Evolutionary conservation across 2,797 vertebrate genomes (phyloP), one percentile per base, ranked within the genome.

Genomic region (Coregonus ussuriensis): DNA sequence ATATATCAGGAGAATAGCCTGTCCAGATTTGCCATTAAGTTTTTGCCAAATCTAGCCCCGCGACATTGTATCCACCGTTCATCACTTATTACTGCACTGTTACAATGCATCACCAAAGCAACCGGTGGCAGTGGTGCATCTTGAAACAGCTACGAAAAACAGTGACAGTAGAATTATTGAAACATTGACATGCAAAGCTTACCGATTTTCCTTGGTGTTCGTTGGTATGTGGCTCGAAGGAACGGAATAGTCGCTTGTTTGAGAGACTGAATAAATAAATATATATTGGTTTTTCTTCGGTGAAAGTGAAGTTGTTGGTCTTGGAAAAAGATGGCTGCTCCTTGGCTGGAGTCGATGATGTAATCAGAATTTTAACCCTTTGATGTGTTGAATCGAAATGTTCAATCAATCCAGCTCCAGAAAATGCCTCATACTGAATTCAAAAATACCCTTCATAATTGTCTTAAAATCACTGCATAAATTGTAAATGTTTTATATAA

Each of bases 241-340:
- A 35, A 67, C 2, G 14, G 14, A 16, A 33, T 6, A 1, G 29
- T 67, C 78, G 77, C 70, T 13, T 31, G 6, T 33, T 72, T 4
- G 41, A 21, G 31, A 62, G 56, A 59, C 52, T 73, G 11, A 47
- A 47, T 59, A 3, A 53, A 2, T 70, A 31, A 72, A n/a, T 74
- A 51, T 56, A 41, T 74, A 59, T 74, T 72, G 72, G 62, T 67
- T 74, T 80, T 76, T 67, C 73, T 63, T 68, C 72, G 18, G 68
- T 74, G 76, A 77, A 74, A 79, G 9, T 59, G 66, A 81, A 81
- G 66, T 81, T 83, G 75, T 81, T 77, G 75, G 41, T 78, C 76
- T 77, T 75, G 18, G 68, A 71, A 74, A 83, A 87, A 87, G 73
- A 86, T 83, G 84, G 86, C 83, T 70, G 79, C 82, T 77, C 77